phyloP scores from a whole-genome alignment of 2,113 vertebrate species.

The Myrmecobius fasciatus region DNA sequence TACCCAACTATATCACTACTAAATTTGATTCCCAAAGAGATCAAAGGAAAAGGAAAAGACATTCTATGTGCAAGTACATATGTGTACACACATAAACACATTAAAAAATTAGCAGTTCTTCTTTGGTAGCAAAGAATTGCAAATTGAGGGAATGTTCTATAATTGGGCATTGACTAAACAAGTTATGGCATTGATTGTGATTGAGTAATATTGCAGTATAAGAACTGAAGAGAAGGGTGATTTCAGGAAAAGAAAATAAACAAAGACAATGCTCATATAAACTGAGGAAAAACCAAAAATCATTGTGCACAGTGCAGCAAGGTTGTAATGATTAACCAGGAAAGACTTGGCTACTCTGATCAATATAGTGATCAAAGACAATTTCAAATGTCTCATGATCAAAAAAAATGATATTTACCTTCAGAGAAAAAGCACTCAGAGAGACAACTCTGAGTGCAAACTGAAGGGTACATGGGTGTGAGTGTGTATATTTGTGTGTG shows the following conservation, averaged over 20 bases:
- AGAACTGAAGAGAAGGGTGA: not conserved
- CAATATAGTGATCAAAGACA: not conserved
- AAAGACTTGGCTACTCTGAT: not conserved
- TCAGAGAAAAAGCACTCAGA: not conserved
- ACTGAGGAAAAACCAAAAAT: not conserved
- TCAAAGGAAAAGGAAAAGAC: not conserved
- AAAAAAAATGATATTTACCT: not conserved
- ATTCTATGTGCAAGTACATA: not conserved
- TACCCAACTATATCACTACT: not conserved
- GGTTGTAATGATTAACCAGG: not conserved
- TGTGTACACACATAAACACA: too few relatives aligned
- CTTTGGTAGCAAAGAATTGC: too few relatives aligned
- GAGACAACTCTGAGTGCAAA: not conserved
- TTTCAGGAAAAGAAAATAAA: not conserved
- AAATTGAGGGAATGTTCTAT: too few relatives aligned
- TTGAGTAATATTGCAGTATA: not conserved
- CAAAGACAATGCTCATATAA: not conserved
- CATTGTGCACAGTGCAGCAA: not conserved
- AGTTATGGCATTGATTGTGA: not conserved
- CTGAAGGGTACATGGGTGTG: not conserved
- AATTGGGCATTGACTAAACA: not conserved
- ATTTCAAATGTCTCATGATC: not conserved
- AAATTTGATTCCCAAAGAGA: not conserved
- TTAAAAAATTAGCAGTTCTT: too few relatives aligned
- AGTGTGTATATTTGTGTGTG: too few relatives aligned